phyloP scores from a whole-genome alignment of 1,140 invertebrate genomes.

The Trachelipus rathkii region DNA sequence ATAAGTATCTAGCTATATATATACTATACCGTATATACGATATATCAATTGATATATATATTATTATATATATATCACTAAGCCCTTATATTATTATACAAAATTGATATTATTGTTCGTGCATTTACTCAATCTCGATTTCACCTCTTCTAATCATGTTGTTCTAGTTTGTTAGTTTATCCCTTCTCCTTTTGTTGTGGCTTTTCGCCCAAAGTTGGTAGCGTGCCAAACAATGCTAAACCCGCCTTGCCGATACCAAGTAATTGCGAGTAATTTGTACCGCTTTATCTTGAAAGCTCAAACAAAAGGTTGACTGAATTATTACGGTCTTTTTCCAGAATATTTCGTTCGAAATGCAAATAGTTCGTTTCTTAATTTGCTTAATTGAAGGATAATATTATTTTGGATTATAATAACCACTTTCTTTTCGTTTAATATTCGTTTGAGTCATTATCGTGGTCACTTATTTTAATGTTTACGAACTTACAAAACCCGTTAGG shows the following conservation, averaged over 20 bases:
- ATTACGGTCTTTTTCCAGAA: background rate
- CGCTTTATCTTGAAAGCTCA: background rate
- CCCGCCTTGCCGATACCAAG: background rate
- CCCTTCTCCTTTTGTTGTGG: background rate
- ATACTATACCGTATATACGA: too few species aligned
- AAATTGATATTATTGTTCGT: too few species aligned
- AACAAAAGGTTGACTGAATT: background rate
- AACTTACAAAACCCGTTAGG: background rate
- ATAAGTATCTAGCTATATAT: too few species aligned
- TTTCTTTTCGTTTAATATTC: too few species aligned
- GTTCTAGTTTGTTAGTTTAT: background rate
- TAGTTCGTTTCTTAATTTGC: background rate
- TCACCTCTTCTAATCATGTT: too few species aligned
- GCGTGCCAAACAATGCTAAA: background rate
- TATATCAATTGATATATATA: too few species aligned
- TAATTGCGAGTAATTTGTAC: slow-evolving; percentile 8
- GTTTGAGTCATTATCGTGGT: background rate
- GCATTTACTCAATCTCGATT: too few species aligned
- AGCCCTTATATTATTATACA: too few species aligned
- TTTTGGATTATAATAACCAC: too few species aligned
- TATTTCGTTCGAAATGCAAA: background rate
- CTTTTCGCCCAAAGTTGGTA: background rate
- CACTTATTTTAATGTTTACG: background rate
- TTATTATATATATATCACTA: too few species aligned
- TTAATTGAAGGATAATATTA: background rate